Percentiles rank a stretch among this genome's conserved stretches.
Conservation (phyloP, 2,797 vertebrate genomes). For the Hypotaenidia philippensis region DNA sequence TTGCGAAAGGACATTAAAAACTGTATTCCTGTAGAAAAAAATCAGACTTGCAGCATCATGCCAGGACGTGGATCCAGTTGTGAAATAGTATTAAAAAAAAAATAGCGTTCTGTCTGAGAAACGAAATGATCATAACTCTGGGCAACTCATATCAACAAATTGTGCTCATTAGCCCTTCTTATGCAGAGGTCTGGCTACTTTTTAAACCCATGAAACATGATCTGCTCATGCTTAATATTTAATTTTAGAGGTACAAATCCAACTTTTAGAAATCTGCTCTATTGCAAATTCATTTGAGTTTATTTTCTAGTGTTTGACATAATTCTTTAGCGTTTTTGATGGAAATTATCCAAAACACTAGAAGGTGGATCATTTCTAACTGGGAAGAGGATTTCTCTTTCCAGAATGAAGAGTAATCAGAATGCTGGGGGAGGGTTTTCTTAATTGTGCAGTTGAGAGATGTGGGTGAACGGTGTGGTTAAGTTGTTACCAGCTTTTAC, state of each 20-base stretch:
- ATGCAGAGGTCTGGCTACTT: not conserved
- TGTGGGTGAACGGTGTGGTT: not conserved
- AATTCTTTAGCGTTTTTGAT: not conserved
- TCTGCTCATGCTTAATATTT: not conserved
- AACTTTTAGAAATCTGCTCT: not conserved
- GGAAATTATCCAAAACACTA: not conserved
- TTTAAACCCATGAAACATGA: not conserved
- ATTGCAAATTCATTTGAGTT: not conserved
- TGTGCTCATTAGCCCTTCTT: not conserved
- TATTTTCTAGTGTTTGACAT: not conserved
- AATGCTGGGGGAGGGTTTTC: not conserved
- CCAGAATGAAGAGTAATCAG: not conserved
- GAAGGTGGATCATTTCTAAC: not conserved
- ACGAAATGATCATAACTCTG: rapidly evolving
- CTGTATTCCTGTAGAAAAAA: not conserved
- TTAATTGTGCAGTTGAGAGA: not conserved
- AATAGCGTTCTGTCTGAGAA: not conserved
- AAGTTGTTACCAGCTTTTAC: not conserved
- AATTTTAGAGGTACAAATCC: not conserved
- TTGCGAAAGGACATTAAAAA: not conserved
- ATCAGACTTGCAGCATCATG: not conserved
- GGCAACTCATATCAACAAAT: not conserved
- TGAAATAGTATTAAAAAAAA: not conserved
- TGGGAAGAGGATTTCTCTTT: not conserved
- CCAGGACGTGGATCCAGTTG: not conserved